Conservation (phyloP, 2,113 vertebrate genomes). For the Bucco capensis region DNA sequence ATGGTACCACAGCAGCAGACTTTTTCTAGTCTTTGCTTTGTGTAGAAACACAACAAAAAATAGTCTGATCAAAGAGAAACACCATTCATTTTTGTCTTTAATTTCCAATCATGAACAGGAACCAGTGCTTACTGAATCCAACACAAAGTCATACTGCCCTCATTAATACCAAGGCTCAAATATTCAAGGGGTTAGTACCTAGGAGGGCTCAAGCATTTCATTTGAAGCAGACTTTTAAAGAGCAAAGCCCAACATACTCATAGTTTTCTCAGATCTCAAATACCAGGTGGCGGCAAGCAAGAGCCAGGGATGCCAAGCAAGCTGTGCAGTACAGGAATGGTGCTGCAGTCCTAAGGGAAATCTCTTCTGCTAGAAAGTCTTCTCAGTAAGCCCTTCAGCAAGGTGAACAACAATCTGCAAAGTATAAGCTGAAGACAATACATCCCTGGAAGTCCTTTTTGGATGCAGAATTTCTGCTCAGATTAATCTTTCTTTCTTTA, state of each 20-base stretch:
- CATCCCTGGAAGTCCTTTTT: background rate
- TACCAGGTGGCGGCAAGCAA: background rate
- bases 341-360: background rate
- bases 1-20: background rate
- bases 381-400: background rate
- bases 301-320: background rate
- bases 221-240: background rate
- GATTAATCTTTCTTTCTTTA: constrained; percentile 23
- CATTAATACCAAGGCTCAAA: background rate
- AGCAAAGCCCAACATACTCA: background rate
- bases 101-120: background rate
- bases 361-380: background rate
- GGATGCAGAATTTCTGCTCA: constrained; percentile 22
- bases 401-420: background rate
- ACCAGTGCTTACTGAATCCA: background rate
- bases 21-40: background rate
- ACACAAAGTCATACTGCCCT: background rate
- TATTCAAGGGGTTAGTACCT: background rate
- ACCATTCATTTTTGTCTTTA: background rate
- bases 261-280: background rate
- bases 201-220: background rate
- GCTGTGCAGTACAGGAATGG: background rate
- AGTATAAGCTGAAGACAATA: background rate
- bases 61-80: background rate
- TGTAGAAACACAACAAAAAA: background rate